Conservation (phyloP, 2,113 vertebrate species). For the Marmota flaviventris region DNA sequence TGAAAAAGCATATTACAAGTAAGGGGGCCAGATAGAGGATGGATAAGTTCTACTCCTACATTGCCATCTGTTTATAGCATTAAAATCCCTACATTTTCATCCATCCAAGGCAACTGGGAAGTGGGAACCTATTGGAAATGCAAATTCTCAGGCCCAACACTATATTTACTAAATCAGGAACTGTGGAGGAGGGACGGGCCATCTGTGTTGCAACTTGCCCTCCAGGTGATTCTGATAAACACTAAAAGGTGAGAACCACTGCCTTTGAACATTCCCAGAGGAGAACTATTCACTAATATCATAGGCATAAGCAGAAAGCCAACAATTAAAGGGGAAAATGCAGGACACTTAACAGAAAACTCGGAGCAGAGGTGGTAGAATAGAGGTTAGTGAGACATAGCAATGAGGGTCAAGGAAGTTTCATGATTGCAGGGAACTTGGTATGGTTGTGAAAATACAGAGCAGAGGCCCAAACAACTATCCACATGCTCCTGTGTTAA, state of each 20-base stretch:
- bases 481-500: background rate
- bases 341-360: background rate
- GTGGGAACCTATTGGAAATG: background rate
- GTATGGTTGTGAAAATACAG: background rate
- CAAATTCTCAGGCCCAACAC: background rate
- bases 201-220: background rate
- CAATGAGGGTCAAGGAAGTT: rapidly evolving
- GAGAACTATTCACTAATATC: background rate
- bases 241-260: background rate
- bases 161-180: background rate
- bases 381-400: background rate
- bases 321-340: background rate
- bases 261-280: background rate
- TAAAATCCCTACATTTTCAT: background rate
- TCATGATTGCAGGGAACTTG: rapidly evolving
- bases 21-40: background rate
- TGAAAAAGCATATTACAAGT: background rate
- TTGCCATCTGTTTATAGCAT: background rate
- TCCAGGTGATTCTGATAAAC: background rate
- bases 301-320: background rate
- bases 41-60: background rate
- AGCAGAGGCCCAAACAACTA: background rate
- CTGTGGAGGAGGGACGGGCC: background rate
- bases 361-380: background rate
- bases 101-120: background rate